A percentile compares a stretch with the other conserved stretches of the same genome.
Evolutionary conservation across 2,113 vertebrate genomes (phyloP).

Genomic region (human (Homo sapiens)): DNA sequence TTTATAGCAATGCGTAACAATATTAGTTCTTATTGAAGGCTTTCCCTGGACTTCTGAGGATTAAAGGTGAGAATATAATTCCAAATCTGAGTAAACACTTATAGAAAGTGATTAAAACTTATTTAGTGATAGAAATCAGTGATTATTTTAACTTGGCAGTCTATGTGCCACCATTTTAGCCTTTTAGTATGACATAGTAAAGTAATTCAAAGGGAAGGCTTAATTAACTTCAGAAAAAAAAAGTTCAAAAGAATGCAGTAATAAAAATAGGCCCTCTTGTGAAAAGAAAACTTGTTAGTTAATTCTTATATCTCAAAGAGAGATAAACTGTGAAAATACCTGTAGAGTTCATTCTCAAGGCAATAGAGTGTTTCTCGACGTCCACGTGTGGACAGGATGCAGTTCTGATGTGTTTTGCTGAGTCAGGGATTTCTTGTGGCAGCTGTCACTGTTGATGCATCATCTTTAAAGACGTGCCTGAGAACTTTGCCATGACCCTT

Average conservation of each 20-base stretch:
- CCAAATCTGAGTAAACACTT: neutral
- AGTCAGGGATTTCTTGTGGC: conserved; percentile 31
- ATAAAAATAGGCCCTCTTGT: neutral
- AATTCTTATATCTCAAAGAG: neutral
- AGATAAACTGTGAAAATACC: neutral
- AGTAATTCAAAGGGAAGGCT: conserved; percentile 16
- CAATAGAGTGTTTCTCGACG: neutral
- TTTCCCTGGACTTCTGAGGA: neutral
- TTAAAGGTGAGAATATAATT: neutral
- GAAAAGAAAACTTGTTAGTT: neutral
- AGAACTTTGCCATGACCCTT: conserved; percentile 6
- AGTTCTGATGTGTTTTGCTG: conserved; percentile 48
- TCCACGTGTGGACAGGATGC: neutral
- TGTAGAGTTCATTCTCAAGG: neutral
- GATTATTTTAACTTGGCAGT: conserved; percentile 48
- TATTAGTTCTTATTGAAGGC: neutral
- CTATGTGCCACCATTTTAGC: conserved; percentile 30
- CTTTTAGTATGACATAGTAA: neutral
- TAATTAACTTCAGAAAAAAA: conserved; percentile 47
- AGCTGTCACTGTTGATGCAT: conserved; percentile 49
- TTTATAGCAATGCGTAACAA: neutral
- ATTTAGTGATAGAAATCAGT: neutral
- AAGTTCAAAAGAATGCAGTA: neutral
- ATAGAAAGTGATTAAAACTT: neutral
- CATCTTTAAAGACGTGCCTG: conserved; percentile 60